Percentiles rank a stretch among this genome's conserved stretches.
Evolutionary conservation across 2,797 vertebrate species (phyloP).

Genomic region (Eptatretus atami): DNA sequence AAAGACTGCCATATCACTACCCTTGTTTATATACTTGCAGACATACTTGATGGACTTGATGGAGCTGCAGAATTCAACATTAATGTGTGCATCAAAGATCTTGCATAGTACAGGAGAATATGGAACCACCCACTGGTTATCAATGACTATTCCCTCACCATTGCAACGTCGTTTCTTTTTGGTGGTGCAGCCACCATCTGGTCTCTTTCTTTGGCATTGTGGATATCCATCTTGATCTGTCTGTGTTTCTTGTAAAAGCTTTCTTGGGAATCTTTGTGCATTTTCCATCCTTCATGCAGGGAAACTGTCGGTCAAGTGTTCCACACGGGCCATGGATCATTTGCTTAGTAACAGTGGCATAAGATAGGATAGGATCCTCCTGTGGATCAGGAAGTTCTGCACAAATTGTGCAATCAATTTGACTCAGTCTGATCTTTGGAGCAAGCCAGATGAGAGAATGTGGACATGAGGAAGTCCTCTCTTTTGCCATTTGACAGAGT

Average conservation of each 20-base stretch:
- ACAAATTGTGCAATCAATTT: neutral
- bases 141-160: neutral
- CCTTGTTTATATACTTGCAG: constrained; percentile 1
- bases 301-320: neutral
- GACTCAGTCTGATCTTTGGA: neutral
- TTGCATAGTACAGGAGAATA: neutral
- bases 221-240: neutral
- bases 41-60: neutral
- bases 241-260: neutral
- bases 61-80: neutral
- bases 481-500: neutral
- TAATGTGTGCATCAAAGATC: neutral
- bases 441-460: neutral
- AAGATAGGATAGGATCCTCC: neutral
- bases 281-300: neutral
- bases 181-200: neutral
- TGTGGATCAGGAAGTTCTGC: neutral
- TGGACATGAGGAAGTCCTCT: neutral
- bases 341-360: neutral
- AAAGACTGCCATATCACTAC: neutral
- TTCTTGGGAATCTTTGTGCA: no score
- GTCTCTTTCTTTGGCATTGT: neutral
- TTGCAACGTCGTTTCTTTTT: neutral
- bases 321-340: neutral
- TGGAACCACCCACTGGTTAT: neutral